Percentiles rank a stretch among this genome's conserved stretches.
Evolutionary conservation across 2,888 invertebrate species (phyloP).

Genomic region (Lithophane ornitopus): DNA sequence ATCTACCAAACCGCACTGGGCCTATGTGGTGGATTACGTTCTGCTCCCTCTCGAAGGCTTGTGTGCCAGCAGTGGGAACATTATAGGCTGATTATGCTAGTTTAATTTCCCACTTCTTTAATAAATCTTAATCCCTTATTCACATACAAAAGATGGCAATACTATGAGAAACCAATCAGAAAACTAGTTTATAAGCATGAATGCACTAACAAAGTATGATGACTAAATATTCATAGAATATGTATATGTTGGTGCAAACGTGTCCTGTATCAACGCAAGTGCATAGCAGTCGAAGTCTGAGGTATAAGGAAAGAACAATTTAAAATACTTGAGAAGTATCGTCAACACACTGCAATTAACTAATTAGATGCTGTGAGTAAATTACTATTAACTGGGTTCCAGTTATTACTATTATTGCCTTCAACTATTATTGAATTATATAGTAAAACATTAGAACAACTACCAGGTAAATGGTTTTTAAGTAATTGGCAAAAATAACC

Average conservation of each 20-base stretch:
- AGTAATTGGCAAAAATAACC: conserved; percentile 13
- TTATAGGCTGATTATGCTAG: too few species aligned
- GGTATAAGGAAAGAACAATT: conserved; percentile 50
- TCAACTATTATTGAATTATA: neutral
- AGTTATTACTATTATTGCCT: neutral
- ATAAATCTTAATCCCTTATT: neutral
- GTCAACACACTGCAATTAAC: conserved; percentile 28
- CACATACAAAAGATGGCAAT: neutral
- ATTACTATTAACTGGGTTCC: conserved; percentile 6
- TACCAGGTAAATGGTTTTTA: conserved; percentile 2
- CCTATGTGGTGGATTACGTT: too few species aligned
- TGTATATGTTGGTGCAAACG: conserved; percentile 16
- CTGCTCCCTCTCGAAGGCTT: too few species aligned
- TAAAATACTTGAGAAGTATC: conserved; percentile 36
- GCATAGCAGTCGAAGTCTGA: neutral
- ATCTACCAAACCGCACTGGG: too few species aligned
- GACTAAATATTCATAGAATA: conserved; percentile 36
- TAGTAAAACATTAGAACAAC: neutral
- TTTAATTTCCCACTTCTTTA: neutral
- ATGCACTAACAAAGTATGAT: conserved; percentile 22
- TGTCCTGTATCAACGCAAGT: conserved; percentile 18
- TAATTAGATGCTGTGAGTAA: conserved; percentile 28
- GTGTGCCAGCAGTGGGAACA: too few species aligned
- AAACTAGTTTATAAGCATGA: conserved; percentile 8
- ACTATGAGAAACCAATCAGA: neutral